Conservation (phyloP, 1,140 invertebrate species). For the Tachypleus tridentatus region DNA sequence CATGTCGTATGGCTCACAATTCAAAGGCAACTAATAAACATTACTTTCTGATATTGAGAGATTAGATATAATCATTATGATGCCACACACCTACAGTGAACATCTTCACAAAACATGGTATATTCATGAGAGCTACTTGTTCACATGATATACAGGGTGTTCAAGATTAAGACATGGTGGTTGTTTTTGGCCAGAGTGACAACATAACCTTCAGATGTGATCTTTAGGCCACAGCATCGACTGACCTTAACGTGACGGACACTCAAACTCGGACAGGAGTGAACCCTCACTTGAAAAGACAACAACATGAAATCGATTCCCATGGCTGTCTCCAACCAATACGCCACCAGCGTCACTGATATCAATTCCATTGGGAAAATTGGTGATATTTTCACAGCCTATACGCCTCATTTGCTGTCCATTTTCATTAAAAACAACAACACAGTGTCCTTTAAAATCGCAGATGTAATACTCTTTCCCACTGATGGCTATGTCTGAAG, state of each 20-base stretch:
- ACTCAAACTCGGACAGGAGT: constrained; percentile 86
- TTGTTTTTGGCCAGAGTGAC: constrained; percentile 97
- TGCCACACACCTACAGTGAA: too few species aligned
- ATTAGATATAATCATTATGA: too few species aligned
- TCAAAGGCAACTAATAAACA: too few species aligned
- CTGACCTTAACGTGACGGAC: constrained; percentile 94
- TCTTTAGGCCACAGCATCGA: constrained; percentile 91
- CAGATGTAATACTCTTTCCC: constrained; percentile 93
- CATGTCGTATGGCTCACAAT: too few species aligned
- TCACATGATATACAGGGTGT: constrained; percentile 73
- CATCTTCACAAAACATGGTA: too few species aligned
- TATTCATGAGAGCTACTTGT: not conserved
- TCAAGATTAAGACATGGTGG: constrained; percentile 90
- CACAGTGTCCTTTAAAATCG: constrained; percentile 95
- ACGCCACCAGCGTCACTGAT: constrained; percentile 92
- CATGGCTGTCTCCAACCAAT: constrained; percentile 91
- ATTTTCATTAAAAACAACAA: constrained; percentile 86
- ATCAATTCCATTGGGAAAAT: constrained; percentile 95
- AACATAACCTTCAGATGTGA: constrained; percentile 89
- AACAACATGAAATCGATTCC: constrained; percentile 92
- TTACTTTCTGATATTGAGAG: too few species aligned
- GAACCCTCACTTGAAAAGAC: constrained; percentile 78
- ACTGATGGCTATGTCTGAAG: constrained; percentile 88
- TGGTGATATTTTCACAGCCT: constrained; percentile 87
- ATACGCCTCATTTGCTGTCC: constrained; percentile 82